These are phyloP conservation scores for Microcebus murinus DNA, from an alignment of 2,113 vertebrate species.

Conservation along the genomic window DNA sequence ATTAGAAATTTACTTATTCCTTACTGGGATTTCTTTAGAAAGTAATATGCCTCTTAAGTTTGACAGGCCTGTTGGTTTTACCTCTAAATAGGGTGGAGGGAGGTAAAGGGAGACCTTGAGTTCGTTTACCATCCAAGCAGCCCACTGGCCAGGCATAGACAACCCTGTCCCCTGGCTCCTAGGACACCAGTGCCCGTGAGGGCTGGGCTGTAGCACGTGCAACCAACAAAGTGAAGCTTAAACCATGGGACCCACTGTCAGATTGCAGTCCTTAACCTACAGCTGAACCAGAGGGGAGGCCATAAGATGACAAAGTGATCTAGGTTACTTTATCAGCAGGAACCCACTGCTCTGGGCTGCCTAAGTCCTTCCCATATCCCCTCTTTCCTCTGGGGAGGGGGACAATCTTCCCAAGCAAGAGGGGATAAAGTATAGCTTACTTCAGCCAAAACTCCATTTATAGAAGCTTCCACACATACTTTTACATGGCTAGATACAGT, in stretches of 20 bases:
- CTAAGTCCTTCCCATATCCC: neutral
- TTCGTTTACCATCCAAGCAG: neutral
- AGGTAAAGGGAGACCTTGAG: neutral
- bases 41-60: neutral
- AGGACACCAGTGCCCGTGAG: too few species aligned
- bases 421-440: neutral
- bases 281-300: neutral
- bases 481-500: neutral
- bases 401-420: neutral
- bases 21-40: conserved; percentile 5
- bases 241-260: neutral
- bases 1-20: neutral
- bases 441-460: neutral
- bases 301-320: neutral
- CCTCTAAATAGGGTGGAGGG: neutral
- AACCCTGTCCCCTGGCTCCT: neutral
- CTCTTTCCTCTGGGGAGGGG: neutral
- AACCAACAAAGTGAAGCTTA: neutral
- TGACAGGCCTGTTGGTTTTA: neutral
- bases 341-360: neutral
- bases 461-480: neutral
- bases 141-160: neutral
- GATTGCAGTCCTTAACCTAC: neutral
- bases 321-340: neutral
- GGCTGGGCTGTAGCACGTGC: neutral